A percentile compares a stretch with the other conserved stretches of the same genome.
These are phyloP conservation scores for Leucoraja erinaceus DNA, from an alignment of 2,113 vertebrate species.

Conservation along the genomic window DNA sequence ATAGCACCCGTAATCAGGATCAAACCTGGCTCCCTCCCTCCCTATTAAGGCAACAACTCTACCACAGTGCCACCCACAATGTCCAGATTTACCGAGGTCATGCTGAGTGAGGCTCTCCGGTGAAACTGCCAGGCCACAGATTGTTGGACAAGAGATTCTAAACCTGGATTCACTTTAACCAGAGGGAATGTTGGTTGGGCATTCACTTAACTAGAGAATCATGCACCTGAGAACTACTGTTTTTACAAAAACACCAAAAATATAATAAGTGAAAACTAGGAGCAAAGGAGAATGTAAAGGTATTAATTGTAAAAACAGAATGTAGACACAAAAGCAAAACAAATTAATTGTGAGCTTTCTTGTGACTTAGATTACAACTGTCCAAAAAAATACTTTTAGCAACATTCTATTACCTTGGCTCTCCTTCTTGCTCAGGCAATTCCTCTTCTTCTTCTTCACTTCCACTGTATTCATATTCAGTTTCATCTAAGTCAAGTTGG, in stretches of 20 bases:
- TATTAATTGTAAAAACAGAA: background rate
- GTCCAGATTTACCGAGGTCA: too few species aligned
- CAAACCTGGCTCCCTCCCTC: too few species aligned
- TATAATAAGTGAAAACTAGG: background rate
- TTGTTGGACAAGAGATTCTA: too few species aligned
- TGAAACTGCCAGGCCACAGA: too few species aligned
- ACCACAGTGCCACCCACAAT: too few species aligned
- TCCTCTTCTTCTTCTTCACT: slow-evolving; percentile 98
- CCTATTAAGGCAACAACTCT: too few species aligned
- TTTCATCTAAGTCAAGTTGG: slow-evolving; percentile 71
- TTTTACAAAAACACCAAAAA: background rate
- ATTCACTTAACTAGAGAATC: background rate
- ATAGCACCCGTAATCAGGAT: too few species aligned
- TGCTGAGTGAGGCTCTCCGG: too few species aligned
- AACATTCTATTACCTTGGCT: slow-evolving; percentile 74
- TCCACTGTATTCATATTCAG: slow-evolving; percentile 95
- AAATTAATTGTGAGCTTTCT: background rate
- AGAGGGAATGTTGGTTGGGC: background rate
- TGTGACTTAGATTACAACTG: background rate
- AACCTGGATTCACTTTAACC: too few species aligned
- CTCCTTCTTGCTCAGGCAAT: slow-evolving; percentile 91
- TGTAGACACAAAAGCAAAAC: background rate
- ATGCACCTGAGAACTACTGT: background rate
- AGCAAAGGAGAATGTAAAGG: background rate
- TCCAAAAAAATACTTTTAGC: background rate